A percentile compares a stretch with the other conserved stretches of the same genome.
Evolutionary conservation across 2,797 vertebrate genomes (phyloP).

Genomic region (Bovichtus diacanthus): DNA sequence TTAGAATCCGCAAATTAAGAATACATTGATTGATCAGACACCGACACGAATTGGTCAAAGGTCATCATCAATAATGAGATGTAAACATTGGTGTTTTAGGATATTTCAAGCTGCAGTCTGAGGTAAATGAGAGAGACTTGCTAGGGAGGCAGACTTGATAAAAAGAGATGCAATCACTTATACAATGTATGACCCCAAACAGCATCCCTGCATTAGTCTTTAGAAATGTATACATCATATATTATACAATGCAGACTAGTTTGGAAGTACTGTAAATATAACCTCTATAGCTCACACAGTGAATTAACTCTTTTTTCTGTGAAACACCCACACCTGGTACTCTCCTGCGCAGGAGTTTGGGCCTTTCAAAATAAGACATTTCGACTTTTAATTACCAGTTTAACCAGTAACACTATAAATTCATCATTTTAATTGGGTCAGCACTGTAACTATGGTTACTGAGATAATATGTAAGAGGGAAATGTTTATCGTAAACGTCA

Average conservation of each 20-base stretch:
- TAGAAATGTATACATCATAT: not conserved
- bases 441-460: slow-evolving; percentile 1
- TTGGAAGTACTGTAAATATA: not conserved
- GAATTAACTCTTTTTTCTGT: not conserved
- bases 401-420: not conserved
- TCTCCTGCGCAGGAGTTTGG: not conserved
- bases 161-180: not conserved
- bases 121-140: not conserved
- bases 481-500: not conserved
- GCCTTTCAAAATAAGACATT: not conserved
- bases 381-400: not conserved
- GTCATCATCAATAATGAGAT: not conserved
- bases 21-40: not conserved
- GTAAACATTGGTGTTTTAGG: not conserved
- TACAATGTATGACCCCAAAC: not conserved
- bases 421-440: not conserved
- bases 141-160: not conserved
- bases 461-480: not conserved
- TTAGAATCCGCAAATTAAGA: not conserved
- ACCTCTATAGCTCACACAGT: not conserved
- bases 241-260: not conserved
- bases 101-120: not conserved
- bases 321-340: not conserved
- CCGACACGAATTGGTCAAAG: not conserved
- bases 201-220: not conserved